Evolutionary conservation across 2,797 vertebrate genomes (phyloP).

Genomic region (Argyrosomus regius): DNA sequence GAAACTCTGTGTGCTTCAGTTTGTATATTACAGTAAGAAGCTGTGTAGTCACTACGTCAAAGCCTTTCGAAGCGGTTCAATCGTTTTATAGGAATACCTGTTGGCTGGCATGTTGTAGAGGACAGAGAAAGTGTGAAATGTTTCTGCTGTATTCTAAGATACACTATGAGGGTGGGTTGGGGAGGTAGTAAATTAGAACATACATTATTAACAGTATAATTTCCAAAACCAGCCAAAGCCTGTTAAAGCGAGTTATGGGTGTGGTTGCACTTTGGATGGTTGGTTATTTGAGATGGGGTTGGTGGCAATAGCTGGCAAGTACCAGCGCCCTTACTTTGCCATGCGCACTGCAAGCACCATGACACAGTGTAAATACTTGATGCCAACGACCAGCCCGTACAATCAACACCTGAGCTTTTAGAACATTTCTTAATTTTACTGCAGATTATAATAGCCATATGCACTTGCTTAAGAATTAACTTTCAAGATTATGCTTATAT

Average conservation of each 20-base stretch:
- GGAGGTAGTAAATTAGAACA: conserved; percentile 75
- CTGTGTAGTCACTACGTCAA: conserved; percentile 69
- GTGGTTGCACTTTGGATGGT: conserved; percentile 74
- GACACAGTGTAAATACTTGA: conserved; percentile 77
- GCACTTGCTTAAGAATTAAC: conserved; percentile 83
- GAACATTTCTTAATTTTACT: conserved; percentile 79
- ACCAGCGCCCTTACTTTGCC: conserved; percentile 72
- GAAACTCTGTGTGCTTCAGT: conserved; percentile 70
- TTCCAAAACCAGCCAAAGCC: conserved; percentile 81
- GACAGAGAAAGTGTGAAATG: conserved; percentile 64
- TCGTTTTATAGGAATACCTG: conserved; percentile 56
- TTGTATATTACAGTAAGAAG: conserved; percentile 75
- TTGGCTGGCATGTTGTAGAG: conserved; percentile 65
- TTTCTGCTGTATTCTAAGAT: conserved; percentile 68
- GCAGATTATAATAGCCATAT: conserved; percentile 86
- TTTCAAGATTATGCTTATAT: conserved; percentile 83
- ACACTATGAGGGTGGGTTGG: conserved; percentile 67
- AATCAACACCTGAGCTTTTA: conserved; percentile 84
- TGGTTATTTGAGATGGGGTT: conserved; percentile 70
- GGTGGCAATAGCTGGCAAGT: conserved; percentile 78
- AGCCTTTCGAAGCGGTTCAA: conserved; percentile 68
- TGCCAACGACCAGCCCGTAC: conserved; percentile 79
- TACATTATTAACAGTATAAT: conserved; percentile 74
- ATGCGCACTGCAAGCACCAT: conserved; percentile 75
- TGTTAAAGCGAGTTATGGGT: conserved; percentile 74